Evolutionary conservation across 2,888 invertebrate species (phyloP).

Genomic region (Idaea straminata): DNA sequence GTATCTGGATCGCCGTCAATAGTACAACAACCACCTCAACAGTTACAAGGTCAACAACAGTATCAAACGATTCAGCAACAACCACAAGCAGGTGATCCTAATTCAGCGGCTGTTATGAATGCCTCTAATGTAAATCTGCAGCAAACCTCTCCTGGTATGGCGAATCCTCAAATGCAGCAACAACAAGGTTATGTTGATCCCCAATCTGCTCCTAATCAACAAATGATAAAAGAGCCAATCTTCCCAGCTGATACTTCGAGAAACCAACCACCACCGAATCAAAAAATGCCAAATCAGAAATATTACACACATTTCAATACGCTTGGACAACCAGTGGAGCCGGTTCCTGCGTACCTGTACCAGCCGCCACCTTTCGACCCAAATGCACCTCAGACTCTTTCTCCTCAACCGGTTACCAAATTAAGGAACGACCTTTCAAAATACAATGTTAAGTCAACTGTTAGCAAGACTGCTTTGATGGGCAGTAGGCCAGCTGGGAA

Average conservation of each 20-base stretch:
- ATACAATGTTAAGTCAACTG: constrained; percentile 57
- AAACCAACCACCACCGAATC: constrained; percentile 25
- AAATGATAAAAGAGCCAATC: constrained; percentile 52
- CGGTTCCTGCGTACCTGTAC: constrained; percentile 50
- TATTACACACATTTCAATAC: constrained; percentile 52
- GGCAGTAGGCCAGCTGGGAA: constrained; percentile 44
- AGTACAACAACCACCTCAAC: constrained; percentile 28
- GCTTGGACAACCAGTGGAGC: constrained; percentile 64
- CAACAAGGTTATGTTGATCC: constrained; percentile 13
- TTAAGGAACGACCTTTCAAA: constrained; percentile 29
- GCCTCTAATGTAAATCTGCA: constrained; percentile 9
- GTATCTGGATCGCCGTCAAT: constrained; percentile 26
- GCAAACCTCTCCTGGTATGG: constrained; percentile 20
- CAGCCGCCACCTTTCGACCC: constrained; percentile 35
- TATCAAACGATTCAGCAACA: constrained; percentile 20
- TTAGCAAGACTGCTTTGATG: constrained; percentile 64
- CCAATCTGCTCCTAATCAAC: constrained; percentile 17
- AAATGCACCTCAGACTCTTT: constrained; percentile 56
- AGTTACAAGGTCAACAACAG: constrained; percentile 23
- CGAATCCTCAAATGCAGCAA: constrained; percentile 19
- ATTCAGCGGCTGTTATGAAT: constrained; percentile 25
- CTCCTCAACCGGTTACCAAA: constrained; percentile 45
- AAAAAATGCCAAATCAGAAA: constrained; percentile 27
- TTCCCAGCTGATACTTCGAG: constrained; percentile 54
- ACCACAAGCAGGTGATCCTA: constrained; percentile 27